Base-by-base conservation (phyloP, 2,888 invertebrate genomes). In the Galeruca laticollis region DNA sequence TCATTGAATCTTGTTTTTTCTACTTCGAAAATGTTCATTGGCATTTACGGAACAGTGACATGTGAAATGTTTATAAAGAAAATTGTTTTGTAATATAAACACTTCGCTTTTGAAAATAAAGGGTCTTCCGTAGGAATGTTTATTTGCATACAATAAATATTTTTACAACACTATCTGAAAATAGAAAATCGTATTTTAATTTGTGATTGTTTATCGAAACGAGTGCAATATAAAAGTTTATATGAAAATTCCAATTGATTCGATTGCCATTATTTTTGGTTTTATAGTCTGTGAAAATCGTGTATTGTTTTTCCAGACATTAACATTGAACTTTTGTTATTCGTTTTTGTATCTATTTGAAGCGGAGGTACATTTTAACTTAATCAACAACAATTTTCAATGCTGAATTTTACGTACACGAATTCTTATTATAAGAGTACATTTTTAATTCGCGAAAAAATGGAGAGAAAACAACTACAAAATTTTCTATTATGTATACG, bases 111-210 rank as follows among this genome's bases (percentile, higher is more conserved):
- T 43, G 51, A 57, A 68, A 62, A 60, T 54, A 60, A 60, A 65
- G 65, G 65, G 66, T 70, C 73, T 70, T 60, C 60, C 57, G 47
- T 26, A 10, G 68, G 56, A 68, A 54, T 49, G 70, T 70, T 71
- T 71, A 70, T 73, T 73, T 71, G 65, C 51, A 43, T 73, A 37
- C 51, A 62, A 65, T 65, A 68, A 68, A 71, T 71, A 56, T 70
- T 61, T 67, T 69, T 18, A 59, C 47, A 59, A 49, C 57, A 59
- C 35, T 54, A 70, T 63, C 73, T 73, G 73, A 70, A 73, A 73
- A 73, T 73, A 73, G 71, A 69, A 71, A 69, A 65, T 54, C 18
- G 26, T 47, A 33, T 52, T 69, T 69, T 59, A 47, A 21, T 43
- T 60, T 21, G 60, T 26, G n/a, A 47, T 61, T 52, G 15, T 37